Conservation (phyloP, 2,113 vertebrate species). For the Nyctibius bracteatus region DNA sequence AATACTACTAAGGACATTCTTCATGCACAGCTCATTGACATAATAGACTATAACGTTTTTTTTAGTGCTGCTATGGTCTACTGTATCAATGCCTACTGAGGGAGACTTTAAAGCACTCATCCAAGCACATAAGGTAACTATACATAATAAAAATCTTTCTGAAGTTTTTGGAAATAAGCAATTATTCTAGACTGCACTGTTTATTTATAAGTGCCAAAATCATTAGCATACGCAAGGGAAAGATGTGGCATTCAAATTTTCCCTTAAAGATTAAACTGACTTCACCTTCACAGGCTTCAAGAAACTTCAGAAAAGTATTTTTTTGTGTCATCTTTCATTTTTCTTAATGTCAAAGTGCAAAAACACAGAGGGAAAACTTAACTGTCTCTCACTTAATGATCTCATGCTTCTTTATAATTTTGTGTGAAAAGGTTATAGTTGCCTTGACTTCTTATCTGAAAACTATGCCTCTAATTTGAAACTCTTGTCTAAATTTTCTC, state of each 20-base stretch:
- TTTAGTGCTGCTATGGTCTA: conserved; percentile 54
- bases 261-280: neutral
- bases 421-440: neutral
- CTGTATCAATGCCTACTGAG: conserved; percentile 51
- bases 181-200: conserved; percentile 8
- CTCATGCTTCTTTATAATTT: neutral
- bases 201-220: conserved; percentile 51
- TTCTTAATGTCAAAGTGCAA: neutral
- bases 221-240: conserved; percentile 21
- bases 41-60: conserved; percentile 50
- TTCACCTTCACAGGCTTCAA: neutral
- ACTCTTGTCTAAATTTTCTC: neutral
- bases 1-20: conserved; percentile 55
- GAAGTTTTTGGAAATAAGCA: conserved; percentile 57
- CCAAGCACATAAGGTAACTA: conserved; percentile 27
- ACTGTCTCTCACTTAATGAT: neutral
- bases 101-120: conserved; percentile 63
- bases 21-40: conserved; percentile 59
- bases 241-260: conserved; percentile 18
- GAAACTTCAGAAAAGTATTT: neutral
- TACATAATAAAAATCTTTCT: conserved; percentile 33
- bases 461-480: neutral
- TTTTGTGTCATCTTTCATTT: neutral
- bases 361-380: neutral
- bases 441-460: neutral